Evolutionary conservation across 1,140 invertebrate species (phyloP).

Genomic region (Magallana gigas): DNA sequence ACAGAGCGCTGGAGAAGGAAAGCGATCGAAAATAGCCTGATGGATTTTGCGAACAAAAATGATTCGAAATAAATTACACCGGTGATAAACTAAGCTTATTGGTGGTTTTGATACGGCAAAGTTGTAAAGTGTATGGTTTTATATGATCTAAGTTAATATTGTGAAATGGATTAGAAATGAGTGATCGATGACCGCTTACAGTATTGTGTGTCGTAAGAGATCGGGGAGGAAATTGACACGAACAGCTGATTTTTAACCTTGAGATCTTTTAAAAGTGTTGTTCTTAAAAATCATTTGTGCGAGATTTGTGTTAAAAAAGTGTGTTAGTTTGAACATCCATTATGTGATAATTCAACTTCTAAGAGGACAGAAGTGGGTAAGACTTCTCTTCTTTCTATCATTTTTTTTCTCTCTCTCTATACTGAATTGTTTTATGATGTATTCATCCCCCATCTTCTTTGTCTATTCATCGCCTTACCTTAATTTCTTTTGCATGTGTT

Average conservation of each 20-base stretch:
- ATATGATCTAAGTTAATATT: neutral
- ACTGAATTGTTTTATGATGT: too few species aligned
- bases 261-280: slow-evolving; percentile 24
- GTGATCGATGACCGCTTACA: neutral
- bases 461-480: too few species aligned
- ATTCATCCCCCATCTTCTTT: too few species aligned
- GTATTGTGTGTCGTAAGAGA: neutral
- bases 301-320: slow-evolving; percentile 4
- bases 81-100: neutral
- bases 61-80: slow-evolving; percentile 21
- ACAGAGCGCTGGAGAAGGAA: neutral
- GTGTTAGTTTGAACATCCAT: slow-evolving; percentile 22
- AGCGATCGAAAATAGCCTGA: slow-evolving; percentile 9
- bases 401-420: too few species aligned
- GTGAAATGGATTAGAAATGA: neutral
- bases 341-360: neutral
- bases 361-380: slow-evolving; percentile 18
- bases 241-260: slow-evolving; percentile 26
- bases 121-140: neutral
- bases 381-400: neutral
- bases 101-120: neutral
- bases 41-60: neutral
- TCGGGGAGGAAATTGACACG: slow-evolving; percentile 14
- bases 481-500: neutral
- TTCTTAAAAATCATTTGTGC: slow-evolving; percentile 12